A percentile compares a stretch with the other conserved stretches of the same genome.
phyloP scores from a whole-genome alignment of 2,113 vertebrate species.

The Atractosteus spatula region DNA sequence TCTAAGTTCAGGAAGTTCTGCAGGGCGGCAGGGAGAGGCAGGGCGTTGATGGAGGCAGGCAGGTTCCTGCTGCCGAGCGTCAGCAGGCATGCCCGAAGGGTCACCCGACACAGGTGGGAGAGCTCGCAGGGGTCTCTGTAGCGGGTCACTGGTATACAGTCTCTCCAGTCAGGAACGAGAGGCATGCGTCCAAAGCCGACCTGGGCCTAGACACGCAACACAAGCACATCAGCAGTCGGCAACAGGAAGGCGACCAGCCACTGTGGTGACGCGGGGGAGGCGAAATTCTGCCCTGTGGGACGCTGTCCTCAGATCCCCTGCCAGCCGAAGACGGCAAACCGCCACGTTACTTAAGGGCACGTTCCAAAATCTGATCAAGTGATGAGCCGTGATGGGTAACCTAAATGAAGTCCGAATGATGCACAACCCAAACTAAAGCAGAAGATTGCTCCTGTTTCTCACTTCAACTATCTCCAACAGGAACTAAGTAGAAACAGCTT shows the following conservation, averaged over 20 bases:
- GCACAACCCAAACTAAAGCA: too few species aligned
- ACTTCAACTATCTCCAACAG: too few species aligned
- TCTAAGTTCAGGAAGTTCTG: conserved; percentile 22
- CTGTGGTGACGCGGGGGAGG: too few species aligned
- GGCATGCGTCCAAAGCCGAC: conserved; percentile 12
- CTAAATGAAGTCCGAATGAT: too few species aligned
- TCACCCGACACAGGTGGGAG: conserved; percentile 18
- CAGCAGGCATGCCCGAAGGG: conserved; percentile 7
- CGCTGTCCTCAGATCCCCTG: too few species aligned
- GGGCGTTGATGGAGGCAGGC: conserved; percentile 8
- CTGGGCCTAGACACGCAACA: conserved; percentile 10
- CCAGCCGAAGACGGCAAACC: too few species aligned
- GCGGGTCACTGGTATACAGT: conserved; percentile 9
- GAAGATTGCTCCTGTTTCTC: too few species aligned
- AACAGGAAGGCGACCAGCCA: neutral
- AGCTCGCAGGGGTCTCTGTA: conserved; percentile 24
- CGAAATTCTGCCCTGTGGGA: too few species aligned
- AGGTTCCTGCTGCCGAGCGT: neutral
- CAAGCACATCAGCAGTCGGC: neutral
- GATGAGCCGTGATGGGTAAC: too few species aligned
- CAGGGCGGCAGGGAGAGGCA: conserved; percentile 15
- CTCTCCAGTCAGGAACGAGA: conserved; percentile 17
- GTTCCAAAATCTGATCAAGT: too few species aligned
- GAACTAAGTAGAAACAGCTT: too few species aligned
- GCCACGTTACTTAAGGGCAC: too few species aligned